phyloP scores from a whole-genome alignment of 1,140 invertebrate genomes.

The Leptopilina boulardi region DNA sequence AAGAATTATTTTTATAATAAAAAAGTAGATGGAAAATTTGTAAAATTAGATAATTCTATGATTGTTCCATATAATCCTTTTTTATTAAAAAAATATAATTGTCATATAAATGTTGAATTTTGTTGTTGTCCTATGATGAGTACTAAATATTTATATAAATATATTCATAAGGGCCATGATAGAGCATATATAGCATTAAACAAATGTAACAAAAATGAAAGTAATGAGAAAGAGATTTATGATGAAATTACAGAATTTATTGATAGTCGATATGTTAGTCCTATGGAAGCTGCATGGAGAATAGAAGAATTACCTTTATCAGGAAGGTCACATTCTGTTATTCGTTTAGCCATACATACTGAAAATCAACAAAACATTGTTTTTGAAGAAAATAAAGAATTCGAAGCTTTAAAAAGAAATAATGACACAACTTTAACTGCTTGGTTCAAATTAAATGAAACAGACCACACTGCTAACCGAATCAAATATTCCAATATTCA shows the following conservation, averaged over 20 bases:
- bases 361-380: background rate
- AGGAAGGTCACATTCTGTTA: slow-evolving; percentile 45
- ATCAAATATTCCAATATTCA: slow-evolving; percentile 47
- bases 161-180: slow-evolving; percentile 44
- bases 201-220: slow-evolving; percentile 8
- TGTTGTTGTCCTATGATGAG: slow-evolving; percentile 40
- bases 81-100: slow-evolving; percentile 43
- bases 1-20: slow-evolving; percentile 35
- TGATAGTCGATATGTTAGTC: slow-evolving; percentile 47
- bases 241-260: slow-evolving; percentile 47
- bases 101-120: slow-evolving; percentile 42
- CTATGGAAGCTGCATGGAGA: slow-evolving; percentile 45
- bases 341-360: slow-evolving; percentile 39
- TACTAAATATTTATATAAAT: slow-evolving; percentile 43
- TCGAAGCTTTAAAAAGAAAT: slow-evolving; percentile 34
- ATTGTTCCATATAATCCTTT: slow-evolving; percentile 43
- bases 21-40: slow-evolving; percentile 35
- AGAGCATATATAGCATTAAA: slow-evolving; percentile 28
- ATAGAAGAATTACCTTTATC: slow-evolving; percentile 16
- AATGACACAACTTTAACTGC: slow-evolving; percentile 44
- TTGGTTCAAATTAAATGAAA: slow-evolving; percentile 49
- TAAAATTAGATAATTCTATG: slow-evolving; percentile 39
- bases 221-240: slow-evolving; percentile 38
- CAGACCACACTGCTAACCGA: slow-evolving; percentile 40
- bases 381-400: slow-evolving; percentile 40